Evolutionary conservation across 35 echinoderm and acorn worm species (phyloP).

Genomic region (Lytechinus pictus): DNA sequence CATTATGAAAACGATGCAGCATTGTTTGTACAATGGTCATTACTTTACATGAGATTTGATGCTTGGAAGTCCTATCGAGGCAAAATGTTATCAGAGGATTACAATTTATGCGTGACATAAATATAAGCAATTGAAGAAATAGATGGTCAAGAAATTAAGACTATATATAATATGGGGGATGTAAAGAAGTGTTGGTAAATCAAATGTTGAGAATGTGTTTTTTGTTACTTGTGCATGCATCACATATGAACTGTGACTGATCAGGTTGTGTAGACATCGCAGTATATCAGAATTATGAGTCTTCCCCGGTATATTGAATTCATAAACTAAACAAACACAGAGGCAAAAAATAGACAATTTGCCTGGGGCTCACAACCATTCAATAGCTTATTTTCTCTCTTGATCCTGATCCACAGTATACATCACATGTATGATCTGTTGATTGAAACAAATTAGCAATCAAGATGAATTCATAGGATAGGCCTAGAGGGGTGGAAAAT

Average conservation of each 20-base stretch:
- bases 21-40: too few relatives aligned
- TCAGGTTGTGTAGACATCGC: not conserved
- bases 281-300: not conserved
- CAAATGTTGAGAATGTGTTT: too few relatives aligned
- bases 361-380: not conserved
- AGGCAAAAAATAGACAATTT: not conserved
- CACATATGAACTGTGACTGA: not conserved
- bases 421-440: not conserved
- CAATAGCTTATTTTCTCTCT: not conserved
- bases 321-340: not conserved
- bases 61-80: not conserved
- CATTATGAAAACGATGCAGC: too few relatives aligned
- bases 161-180: not conserved
- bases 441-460: slow-evolving; percentile 2
- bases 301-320: not conserved
- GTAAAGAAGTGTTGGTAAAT: not conserved
- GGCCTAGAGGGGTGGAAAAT: not conserved
- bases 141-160: not conserved
- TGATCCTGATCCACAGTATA: not conserved
- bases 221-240: not conserved
- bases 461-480: not conserved
- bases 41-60: not conserved
- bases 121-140: not conserved
- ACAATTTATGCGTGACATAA: not conserved
- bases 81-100: not conserved